Conservation (phyloP, 2,113 vertebrate species). For the Ariopsis seemanni region DNA sequence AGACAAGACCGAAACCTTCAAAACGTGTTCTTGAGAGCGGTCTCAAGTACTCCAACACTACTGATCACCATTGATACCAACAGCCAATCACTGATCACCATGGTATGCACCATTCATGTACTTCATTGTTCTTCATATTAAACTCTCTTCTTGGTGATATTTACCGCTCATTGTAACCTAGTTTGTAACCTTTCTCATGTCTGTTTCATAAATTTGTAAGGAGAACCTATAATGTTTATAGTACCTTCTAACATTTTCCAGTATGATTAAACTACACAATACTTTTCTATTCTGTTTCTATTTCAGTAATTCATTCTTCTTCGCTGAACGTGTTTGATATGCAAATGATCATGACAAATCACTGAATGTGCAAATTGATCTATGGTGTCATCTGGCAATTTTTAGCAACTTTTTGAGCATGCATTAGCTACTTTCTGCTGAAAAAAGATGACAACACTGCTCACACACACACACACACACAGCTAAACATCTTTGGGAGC, state of each 20-base stretch:
- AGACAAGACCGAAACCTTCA: too few species aligned
- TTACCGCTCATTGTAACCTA: not conserved
- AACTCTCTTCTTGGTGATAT: not conserved
- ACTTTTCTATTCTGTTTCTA: not conserved
- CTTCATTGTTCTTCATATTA: not conserved
- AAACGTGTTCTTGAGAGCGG: too few species aligned
- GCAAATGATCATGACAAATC: constrained; percentile 10
- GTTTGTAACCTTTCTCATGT: not conserved
- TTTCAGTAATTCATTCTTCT: not conserved
- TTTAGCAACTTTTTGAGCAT: constrained; percentile 2
- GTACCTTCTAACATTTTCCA: not conserved
- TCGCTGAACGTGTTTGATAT: not conserved
- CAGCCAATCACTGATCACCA: not conserved
- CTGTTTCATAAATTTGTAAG: not conserved
- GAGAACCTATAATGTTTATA: not conserved
- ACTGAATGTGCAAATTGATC: constrained; percentile 1
- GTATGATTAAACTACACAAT: not conserved
- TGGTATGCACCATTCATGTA: not conserved
- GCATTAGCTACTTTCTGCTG: constrained; percentile 12
- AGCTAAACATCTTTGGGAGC: not conserved
- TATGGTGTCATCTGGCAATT: not conserved
- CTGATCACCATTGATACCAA: not conserved
- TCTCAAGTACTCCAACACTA: too few species aligned
- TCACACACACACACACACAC: not conserved
- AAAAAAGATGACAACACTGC: not conserved